Conservation (phyloP, 2,113 vertebrate species). For the Podiceps cristatus region DNA sequence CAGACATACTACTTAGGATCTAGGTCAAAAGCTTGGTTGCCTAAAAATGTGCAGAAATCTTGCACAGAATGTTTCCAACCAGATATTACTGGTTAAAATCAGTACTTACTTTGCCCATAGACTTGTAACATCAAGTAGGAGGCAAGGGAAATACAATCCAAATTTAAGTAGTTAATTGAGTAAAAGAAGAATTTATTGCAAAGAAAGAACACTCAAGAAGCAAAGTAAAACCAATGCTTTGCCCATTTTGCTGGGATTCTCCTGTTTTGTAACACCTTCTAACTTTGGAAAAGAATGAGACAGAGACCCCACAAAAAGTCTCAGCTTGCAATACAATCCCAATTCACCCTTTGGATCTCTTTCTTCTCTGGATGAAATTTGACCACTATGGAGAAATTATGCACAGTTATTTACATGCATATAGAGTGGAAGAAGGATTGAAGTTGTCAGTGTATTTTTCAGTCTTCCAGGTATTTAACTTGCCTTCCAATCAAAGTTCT, state of each 20-base stretch:
- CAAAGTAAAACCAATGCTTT: neutral
- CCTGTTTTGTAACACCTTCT: neutral
- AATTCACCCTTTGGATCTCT: neutral
- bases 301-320: neutral
- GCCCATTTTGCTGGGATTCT: neutral
- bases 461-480: neutral
- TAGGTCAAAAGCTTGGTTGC: neutral
- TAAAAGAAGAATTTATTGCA: neutral
- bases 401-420: neutral
- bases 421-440: neutral
- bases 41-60: neutral
- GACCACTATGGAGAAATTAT: neutral
- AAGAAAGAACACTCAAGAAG: neutral
- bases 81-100: neutral
- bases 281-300: neutral
- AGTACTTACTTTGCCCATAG: neutral
- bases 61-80: neutral
- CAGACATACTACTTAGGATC: neutral
- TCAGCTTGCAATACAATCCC: neutral
- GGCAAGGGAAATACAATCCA: neutral
- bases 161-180: neutral
- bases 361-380: neutral
- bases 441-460: neutral
- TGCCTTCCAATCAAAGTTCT: neutral
- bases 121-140: neutral